Base-by-base conservation (phyloP, 2,888 invertebrate genomes). In the Fragum whitleyi region DNA sequence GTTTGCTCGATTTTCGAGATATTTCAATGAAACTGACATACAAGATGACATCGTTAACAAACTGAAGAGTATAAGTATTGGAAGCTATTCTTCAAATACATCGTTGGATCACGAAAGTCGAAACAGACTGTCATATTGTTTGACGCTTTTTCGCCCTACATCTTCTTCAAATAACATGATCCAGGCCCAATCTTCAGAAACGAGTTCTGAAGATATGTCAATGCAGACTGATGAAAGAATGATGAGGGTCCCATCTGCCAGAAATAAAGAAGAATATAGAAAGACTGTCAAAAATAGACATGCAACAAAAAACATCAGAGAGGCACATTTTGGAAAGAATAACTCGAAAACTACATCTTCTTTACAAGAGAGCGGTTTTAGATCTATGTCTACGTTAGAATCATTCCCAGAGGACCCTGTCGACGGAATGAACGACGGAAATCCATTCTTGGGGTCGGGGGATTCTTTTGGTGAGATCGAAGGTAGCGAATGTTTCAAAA, bases 21-120 rank as follows among this genome's bases (percentile, higher is more conserved):
- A 57, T 57, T 57, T 57, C 14, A 26, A 57, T 23, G 57, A 57
- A 23, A 57, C 26, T 23, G 57, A 57, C 14, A 57, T 57, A 28
- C 57, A 57, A 28, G 26, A 23, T 6, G 57, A 57, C 19, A 23
- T 57, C 47, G 16, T 47, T 5, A 47, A 47, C 14, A 47, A 47
- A 16, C n/a, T 47, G n/a, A 47, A 47, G 47, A 47, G n/a, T 47
- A 47, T 47, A 14, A 47, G 16, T 16, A 47, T 47, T 9, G 47
- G 47, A 2, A 47, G 47, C 14, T 19, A 47, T 47, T 9, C 7
- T 14, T 47, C 47, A 19, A 47, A 14, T 47, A n/a, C 14, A 19
- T 3, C 7, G 14, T 14, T 47, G n/a, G n/a, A 9, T 5, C 47
- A 3, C 19, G 7, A n/a, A 47, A n/a, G 47, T 5, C 5, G 47